A percentile compares a stretch with the other conserved stretches of the same genome.
These are phyloP conservation scores for Oscheius sp. DNA, from an alignment of 2,888 invertebrate species.

Conservation along the genomic window DNA sequence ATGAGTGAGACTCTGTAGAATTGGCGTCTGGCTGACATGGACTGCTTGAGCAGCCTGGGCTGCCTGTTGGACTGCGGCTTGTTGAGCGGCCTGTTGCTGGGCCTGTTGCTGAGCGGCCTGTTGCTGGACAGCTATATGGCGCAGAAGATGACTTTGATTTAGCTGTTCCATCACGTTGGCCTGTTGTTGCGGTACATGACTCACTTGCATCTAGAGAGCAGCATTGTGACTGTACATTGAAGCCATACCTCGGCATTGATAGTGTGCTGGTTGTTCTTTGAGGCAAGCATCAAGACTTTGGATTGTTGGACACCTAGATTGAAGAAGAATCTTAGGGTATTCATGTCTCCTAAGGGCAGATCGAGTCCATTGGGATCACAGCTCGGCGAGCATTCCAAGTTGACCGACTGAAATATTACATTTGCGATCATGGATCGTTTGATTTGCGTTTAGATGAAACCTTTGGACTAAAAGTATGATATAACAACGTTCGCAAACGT, in stretches of 20 bases:
- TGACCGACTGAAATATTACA: constrained; percentile 48
- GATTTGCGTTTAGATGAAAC: too few relatives aligned
- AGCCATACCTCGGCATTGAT: neutral
- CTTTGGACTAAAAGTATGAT: too few relatives aligned
- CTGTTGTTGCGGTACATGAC: neutral
- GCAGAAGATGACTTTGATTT: constrained; percentile 17
- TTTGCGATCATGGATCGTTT: neutral
- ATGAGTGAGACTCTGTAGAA: neutral
- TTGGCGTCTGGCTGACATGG: neutral
- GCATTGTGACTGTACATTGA: neutral
- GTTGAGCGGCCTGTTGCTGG: constrained; percentile 14
- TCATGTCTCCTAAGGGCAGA: constrained; percentile 66
- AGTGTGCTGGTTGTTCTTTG: constrained; percentile 16
- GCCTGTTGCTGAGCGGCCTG: constrained; percentile 14
- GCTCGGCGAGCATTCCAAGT: constrained; percentile 63
- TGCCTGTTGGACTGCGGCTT: neutral
- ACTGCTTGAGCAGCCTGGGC: neutral
- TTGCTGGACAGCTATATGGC: constrained; percentile 20
- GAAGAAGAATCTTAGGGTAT: constrained; percentile 68
- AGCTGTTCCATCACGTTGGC: constrained; percentile 20
- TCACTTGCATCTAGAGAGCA: constrained; percentile 6
- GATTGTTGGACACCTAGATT: constrained; percentile 70
- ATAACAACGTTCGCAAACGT: too few relatives aligned
- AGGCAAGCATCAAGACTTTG: constrained; percentile 45
- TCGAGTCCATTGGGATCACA: constrained; percentile 65